Evolutionary conservation across 2,797 vertebrate species (phyloP).

Genomic region (Lacerta viridis): DNA sequence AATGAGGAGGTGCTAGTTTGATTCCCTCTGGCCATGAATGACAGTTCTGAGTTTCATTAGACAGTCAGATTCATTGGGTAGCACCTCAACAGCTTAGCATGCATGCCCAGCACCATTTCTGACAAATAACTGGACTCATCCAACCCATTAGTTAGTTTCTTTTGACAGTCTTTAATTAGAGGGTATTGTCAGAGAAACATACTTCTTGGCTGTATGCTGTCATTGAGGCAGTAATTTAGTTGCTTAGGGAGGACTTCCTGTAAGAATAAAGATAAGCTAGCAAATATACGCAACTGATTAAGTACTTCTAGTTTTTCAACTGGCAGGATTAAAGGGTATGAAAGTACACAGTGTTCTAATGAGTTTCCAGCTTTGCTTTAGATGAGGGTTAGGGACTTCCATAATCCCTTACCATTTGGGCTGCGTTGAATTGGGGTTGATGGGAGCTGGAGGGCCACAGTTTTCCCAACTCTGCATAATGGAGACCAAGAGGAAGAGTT

Average conservation of each 20-base stretch:
- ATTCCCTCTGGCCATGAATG: constrained; percentile 49
- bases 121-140: background rate
- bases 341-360: background rate
- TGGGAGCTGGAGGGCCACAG: no score
- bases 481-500: no score
- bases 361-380: no score
- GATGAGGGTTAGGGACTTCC: no score
- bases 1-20: constrained; percentile 52
- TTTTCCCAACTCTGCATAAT: no score
- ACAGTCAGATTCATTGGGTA: constrained; percentile 17
- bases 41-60: constrained; percentile 62
- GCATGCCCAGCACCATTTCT: background rate
- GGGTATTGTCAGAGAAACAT: background rate
- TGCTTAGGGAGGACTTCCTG: background rate
- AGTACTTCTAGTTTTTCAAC: constrained; percentile 7
- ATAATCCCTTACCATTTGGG: no score
- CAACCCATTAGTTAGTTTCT: background rate
- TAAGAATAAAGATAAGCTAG: background rate
- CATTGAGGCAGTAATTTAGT: constrained; percentile 14
- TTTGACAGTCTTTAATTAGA: background rate
- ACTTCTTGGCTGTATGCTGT: background rate
- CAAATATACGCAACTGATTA: no score
- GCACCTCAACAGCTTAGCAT: constrained; percentile 41
- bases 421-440: no score
- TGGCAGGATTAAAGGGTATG: background rate